Evolutionary conservation across 2,113 vertebrate species (phyloP), one percentile per base, ranked within the genome.

Genomic region (Sterna hirundo): DNA sequence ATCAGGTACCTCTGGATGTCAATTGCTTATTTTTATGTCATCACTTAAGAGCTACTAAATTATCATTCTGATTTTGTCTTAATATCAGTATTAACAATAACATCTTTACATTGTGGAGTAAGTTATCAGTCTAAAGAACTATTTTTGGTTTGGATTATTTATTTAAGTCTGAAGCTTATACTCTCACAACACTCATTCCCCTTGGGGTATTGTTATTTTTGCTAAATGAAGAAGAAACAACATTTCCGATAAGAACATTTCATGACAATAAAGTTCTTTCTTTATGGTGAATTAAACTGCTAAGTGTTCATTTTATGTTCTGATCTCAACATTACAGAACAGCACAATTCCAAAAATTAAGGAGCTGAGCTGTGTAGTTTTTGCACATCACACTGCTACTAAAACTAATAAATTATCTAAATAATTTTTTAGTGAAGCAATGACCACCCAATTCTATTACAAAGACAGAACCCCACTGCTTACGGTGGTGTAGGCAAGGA

Each of bases 211-310:
- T 94, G 94, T 97, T 97, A 94, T 96, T 97, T 96, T 96, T 96
- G 91, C 94, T 78, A 97, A 97, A 94, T 96, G 94, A 97, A 95
- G 94, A 97, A 97, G 96, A 95, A 97, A 96, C 92, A 97, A 83
- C 91, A 90, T 93, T 96, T 97, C 71, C 34, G 8, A 94, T 88
- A 93, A 90, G 93, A 95, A 90, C 84, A 74, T 90, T 97, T 94
- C 91, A 75, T 96, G 82, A 96, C 93, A 86, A 93, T 95, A 77
- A 94, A 95, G 78, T 96, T 94, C 91, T 87, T 94, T 77, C 97
- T 97, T 96, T 97, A 96, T 97, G 96, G 94, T 91, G 97, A 94
- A 95, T 97, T 97, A 96, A 97, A 64, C 94, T 96, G 93, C 84
- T 95, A 97, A 97, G 84, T 93, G 91, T 93, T 97, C 84, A 13